A percentile compares a stretch with the other conserved stretches of the same genome.
Conservation (phyloP, 2,888 invertebrate species). For the Lasioglossum pauxillum region DNA sequence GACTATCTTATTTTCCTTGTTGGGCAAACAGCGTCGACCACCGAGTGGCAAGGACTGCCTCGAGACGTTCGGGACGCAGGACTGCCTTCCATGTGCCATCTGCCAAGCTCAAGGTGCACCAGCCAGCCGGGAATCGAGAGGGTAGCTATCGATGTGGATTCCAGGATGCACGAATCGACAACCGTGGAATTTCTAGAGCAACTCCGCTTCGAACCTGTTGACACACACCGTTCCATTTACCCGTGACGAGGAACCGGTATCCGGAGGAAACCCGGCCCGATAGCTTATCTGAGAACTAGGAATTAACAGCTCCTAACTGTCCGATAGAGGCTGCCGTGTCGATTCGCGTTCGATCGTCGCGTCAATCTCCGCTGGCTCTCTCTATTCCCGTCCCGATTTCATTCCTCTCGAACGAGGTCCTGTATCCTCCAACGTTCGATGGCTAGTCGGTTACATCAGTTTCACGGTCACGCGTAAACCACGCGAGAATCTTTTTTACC, state of each 20-base stretch:
- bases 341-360: not conserved
- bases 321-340: slow-evolving; percentile 16
- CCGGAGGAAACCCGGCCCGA: slow-evolving; percentile 8
- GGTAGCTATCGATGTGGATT: not conserved
- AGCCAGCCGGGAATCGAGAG: not conserved
- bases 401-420: not conserved
- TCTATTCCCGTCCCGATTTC: not conserved
- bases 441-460: slow-evolving; percentile 23
- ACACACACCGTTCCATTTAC: slow-evolving; percentile 32
- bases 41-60: not conserved
- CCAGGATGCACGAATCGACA: slow-evolving; percentile 5
- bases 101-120: not conserved
- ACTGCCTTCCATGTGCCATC: not conserved
- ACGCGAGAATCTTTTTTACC: slow-evolving; percentile 25
- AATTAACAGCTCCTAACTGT: slow-evolving; percentile 40
- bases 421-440: not conserved
- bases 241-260: slow-evolving; percentile 56
- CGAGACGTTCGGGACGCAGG: not conserved
- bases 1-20: not conserved
- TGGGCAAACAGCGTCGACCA: not conserved
- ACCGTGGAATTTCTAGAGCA: not conserved
- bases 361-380: slow-evolving; percentile 10
- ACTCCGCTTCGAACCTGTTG: slow-evolving; percentile 29
- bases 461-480: slow-evolving; percentile 28
- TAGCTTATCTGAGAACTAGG: slow-evolving; percentile 39